Evolutionary conservation across 2,888 invertebrate species (phyloP).

Genomic region (Meloe dianella): DNA sequence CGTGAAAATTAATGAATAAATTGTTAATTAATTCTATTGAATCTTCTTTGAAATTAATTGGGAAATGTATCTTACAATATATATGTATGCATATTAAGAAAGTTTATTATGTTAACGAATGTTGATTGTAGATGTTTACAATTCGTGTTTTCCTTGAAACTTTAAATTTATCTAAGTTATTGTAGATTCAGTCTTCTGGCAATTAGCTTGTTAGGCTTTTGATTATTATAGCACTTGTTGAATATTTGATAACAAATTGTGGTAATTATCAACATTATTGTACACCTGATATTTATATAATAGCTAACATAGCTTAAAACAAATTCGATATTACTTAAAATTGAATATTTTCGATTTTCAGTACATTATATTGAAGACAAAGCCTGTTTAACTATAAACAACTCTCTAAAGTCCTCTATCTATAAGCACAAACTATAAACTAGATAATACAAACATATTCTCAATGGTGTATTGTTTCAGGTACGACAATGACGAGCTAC

Average conservation of each 20-base stretch:
- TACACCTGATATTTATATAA: not conserved
- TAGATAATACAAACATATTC: not conserved
- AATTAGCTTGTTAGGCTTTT: not conserved
- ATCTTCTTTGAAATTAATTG: not conserved
- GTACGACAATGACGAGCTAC: conserved; percentile 29
- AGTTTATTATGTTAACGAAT: not conserved
- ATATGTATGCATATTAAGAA: not conserved
- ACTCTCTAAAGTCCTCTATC: not conserved
- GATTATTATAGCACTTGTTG: conserved; percentile 4
- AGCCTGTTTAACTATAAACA: conserved; percentile 3
- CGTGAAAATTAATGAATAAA: not conserved
- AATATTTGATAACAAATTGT: not conserved
- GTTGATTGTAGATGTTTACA: not conserved
- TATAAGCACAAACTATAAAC: not conserved
- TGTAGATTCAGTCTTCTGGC: conserved; percentile 1
- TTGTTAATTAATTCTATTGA: not conserved
- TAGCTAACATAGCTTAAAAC: not conserved
- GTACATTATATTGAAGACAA: not conserved
- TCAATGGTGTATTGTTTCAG: conserved; percentile 29
- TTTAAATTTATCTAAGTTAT: not conserved
- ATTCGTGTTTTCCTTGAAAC: not conserved
- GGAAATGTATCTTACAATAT: not conserved
- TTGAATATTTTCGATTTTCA: not conserved
- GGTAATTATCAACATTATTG: not conserved
- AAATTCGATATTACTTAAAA: not conserved